These are phyloP conservation scores for Caenorhabditis angaria DNA, from an alignment of 2,888 invertebrate genomes.

Conservation along the genomic window DNA sequence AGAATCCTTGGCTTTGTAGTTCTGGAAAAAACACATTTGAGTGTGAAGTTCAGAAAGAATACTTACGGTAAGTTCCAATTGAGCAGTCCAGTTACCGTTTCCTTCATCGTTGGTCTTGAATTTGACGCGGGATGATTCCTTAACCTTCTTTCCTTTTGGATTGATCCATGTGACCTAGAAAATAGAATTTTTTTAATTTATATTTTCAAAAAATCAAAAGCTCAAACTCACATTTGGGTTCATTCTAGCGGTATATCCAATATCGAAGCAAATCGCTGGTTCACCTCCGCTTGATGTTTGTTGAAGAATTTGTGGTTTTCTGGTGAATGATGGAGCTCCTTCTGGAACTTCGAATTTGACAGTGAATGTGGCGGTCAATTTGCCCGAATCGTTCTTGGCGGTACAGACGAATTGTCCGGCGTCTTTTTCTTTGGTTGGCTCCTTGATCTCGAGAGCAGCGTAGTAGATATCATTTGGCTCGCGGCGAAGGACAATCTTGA, in stretches of 20 bases:
- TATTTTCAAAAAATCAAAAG: not conserved
- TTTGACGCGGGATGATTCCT: constrained; percentile 72
- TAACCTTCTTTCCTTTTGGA: constrained; percentile 73
- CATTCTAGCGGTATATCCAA: constrained; percentile 72
- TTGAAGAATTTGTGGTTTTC: constrained; percentile 73
- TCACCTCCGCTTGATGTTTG: constrained; percentile 72
- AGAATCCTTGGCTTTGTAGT: constrained; percentile 73
- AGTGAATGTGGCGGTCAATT: constrained; percentile 72
- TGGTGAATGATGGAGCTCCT: constrained; percentile 72
- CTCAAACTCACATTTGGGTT: constrained; percentile 64
- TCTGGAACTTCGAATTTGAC: constrained; percentile 73
- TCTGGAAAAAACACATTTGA: constrained; percentile 54
- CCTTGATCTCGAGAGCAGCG: constrained; percentile 75
- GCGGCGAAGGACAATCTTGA: constrained; percentile 68
- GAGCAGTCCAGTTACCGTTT: constrained; percentile 41
- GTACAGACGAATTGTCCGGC: constrained; percentile 73
- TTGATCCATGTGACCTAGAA: constrained; percentile 71
- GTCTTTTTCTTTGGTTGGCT: constrained; percentile 84
- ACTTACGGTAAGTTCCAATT: constrained; percentile 68
- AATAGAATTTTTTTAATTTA: not conserved
- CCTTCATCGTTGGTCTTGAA: constrained; percentile 55
- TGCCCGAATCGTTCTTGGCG: constrained; percentile 72
- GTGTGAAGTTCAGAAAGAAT: not conserved
- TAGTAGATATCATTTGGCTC: constrained; percentile 68
- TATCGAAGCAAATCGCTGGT: constrained; percentile 73